Evolutionary conservation across 2,113 vertebrate genomes (phyloP).

Genomic region (Polypterus senegalus): DNA sequence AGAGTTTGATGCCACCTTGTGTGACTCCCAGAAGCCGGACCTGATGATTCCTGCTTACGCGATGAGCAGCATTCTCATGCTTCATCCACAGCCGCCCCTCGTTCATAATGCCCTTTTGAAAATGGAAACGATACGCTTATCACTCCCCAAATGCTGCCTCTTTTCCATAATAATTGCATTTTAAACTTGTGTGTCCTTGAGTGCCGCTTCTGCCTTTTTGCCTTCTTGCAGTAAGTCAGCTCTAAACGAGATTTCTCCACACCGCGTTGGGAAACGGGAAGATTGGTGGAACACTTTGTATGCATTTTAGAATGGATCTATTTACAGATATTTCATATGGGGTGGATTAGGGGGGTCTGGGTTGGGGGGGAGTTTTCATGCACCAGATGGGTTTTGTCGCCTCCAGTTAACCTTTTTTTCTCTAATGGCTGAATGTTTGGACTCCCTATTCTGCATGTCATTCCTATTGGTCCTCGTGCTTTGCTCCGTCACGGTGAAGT

Average conservation of each 20-base stretch:
- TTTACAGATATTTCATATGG: background rate
- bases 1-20: too few species aligned
- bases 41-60: too few species aligned
- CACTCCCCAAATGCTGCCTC: background rate
- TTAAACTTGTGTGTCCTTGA: background rate
- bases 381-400: too few species aligned
- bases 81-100: background rate
- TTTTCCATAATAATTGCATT: slow-evolving; percentile 1
- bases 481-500: too few species aligned
- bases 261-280: background rate
- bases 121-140: background rate
- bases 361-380: too few species aligned
- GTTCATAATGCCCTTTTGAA: background rate
- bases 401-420: too few species aligned
- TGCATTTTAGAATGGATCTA: background rate
- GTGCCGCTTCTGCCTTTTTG: background rate
- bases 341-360: background rate
- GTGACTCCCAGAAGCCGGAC: too few species aligned
- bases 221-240: background rate
- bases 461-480: too few species aligned
- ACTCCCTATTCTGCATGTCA: too few species aligned
- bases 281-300: background rate
- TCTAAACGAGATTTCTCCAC: background rate
- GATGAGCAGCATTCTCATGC: background rate
- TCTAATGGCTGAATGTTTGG: too few species aligned